Evolutionary conservation across 1,140 invertebrate species (phyloP).

Genomic region (Drosophila ercepeae): DNA sequence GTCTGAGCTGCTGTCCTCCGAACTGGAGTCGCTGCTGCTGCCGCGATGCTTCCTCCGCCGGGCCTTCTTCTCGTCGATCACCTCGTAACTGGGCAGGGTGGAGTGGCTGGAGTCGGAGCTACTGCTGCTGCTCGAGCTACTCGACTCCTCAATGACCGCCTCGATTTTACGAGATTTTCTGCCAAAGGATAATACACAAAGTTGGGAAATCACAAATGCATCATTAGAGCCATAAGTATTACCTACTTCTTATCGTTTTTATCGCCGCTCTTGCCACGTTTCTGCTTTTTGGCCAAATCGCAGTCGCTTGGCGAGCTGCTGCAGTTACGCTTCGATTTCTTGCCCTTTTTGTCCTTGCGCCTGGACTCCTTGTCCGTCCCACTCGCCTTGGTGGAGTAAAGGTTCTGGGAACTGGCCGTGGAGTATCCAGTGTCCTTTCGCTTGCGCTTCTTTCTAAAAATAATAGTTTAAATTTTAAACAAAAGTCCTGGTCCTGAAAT

Average conservation of each 20-base stretch:
- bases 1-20: constrained; percentile 59
- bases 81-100: constrained; percentile 80
- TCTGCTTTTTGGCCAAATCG: constrained; percentile 69
- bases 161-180: constrained; percentile 77
- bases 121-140: constrained; percentile 58
- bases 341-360: constrained; percentile 77
- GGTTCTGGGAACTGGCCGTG: constrained; percentile 86
- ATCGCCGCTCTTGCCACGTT: constrained; percentile 69
- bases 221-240: not conserved
- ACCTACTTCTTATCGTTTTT: constrained; percentile 76
- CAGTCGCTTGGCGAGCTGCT: constrained; percentile 71
- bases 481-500: no score
- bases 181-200: not conserved
- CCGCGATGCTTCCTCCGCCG: constrained; percentile 52
- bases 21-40: constrained; percentile 61
- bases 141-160: constrained; percentile 76
- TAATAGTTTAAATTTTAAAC: not conserved
- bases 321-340: constrained; percentile 72
- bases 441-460: constrained; percentile 76
- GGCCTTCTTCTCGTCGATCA: constrained; percentile 78
- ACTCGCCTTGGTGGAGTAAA: constrained; percentile 75
- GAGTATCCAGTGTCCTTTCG: constrained; percentile 88
- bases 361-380: constrained; percentile 61
- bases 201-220: constrained; percentile 1
- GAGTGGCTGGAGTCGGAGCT: constrained; percentile 75